Base-by-base conservation (phyloP, 2,797 vertebrate species). In the Myioborus melanocephalus region DNA sequence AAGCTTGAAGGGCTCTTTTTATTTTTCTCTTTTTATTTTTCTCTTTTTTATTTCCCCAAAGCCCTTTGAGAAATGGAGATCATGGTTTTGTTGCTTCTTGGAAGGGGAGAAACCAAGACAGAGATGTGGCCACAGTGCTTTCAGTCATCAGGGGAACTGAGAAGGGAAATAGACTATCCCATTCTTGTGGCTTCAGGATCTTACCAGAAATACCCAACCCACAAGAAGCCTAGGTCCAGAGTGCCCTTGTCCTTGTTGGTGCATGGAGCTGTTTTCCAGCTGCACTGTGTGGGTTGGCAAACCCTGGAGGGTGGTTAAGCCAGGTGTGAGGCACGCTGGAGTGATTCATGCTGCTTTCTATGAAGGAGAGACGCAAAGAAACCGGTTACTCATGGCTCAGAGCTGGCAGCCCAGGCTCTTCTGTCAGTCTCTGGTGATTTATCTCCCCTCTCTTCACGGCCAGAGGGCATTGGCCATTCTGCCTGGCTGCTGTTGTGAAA, bases 301-400 rank as follows among this genome's bases (percentile, higher is more conserved):
- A 22, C 56, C 77, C 56, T 46, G 23, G 71, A 83, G 71, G 78
- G 47, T 94, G 71, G 78, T 85, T 94, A 80, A 90, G 32, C 56
- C 76, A 80, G 79, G 68, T 93, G 76, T 94, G 91, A 91, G 87
- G 68, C 78, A 46, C 0, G 4, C 78, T 64, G 63, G 30, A 83
- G 64, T 96, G 96, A 96, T 89, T 96, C 89, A 96, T 53, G 32
- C 64, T 93, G 96, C 96, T 96, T 96, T 96, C 96, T 96, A 96
- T 96, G 96, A 96, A 96, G 91, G 64, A 89, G 87, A 83, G 93
- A 95, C 30, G 64, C 93, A 96, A 73, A 96, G 94, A 96, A 96
- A 96, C 95, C 3, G 1, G 61, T 96, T 93, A 94, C 37, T 96
- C 93, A 96, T 64, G 61, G 49, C 71, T 83, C 1, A 2, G 75